Evolutionary conservation across 2,113 vertebrate species (phyloP).

Genomic region (Azemiops feae): DNA sequence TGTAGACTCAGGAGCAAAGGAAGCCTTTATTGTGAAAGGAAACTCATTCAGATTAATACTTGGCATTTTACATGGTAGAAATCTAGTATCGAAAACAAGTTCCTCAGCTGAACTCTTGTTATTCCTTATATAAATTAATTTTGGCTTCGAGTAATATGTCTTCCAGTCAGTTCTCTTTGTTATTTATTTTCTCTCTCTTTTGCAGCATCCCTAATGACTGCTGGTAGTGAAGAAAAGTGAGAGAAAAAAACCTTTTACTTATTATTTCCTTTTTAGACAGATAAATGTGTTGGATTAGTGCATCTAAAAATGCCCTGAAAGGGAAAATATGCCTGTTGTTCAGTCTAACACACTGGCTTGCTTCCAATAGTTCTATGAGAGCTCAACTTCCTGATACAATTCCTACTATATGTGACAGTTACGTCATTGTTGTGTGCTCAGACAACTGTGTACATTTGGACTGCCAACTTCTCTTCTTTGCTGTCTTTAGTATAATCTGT

Average conservation of each 20-base stretch:
- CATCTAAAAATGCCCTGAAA: neutral
- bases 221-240: neutral
- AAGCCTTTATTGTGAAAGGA: neutral
- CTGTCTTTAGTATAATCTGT: neutral
- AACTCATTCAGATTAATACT: slow-evolving; percentile 1
- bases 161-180: neutral
- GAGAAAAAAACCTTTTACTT: neutral
- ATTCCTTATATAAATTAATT: neutral
- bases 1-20: neutral
- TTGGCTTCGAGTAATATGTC: neutral
- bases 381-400: neutral
- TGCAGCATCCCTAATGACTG: neutral
- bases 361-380: neutral
- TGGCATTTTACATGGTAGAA: neutral
- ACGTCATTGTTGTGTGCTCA: neutral
- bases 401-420: neutral
- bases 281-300: neutral
- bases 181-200: neutral
- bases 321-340: neutral
- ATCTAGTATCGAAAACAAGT: neutral
- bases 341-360: neutral
- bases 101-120: neutral
- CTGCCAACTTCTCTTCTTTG: neutral
- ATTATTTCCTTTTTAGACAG: neutral
- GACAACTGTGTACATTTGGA: neutral